Conservation (phyloP, 1,140 invertebrate genomes). For the Magallana gigas region DNA sequence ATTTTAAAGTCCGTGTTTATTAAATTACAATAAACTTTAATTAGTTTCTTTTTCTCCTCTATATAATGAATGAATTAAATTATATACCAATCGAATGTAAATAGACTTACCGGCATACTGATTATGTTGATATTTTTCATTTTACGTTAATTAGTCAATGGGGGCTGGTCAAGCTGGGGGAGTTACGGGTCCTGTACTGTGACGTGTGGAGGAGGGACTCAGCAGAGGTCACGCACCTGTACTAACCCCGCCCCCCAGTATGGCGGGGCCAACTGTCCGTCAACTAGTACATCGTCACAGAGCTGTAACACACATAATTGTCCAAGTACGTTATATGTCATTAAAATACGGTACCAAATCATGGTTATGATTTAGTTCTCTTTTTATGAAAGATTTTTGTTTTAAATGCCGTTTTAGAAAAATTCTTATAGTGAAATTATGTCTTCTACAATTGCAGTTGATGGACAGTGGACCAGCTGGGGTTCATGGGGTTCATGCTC, state of each 20-base stretch:
- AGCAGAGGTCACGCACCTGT: slow-evolving; percentile 58
- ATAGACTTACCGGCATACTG: no score
- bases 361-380: no score
- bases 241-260: slow-evolving; percentile 59
- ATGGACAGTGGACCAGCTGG: neutral
- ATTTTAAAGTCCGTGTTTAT: no score
- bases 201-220: slow-evolving; percentile 61
- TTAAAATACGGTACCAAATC: neutral
- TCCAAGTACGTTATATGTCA: neutral
- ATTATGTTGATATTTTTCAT: no score
- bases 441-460: neutral
- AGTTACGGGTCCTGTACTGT: slow-evolving; percentile 62
- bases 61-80: no score
- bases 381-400: no score
- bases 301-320: slow-evolving; percentile 2
- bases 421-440: no score
- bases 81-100: no score
- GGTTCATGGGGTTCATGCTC: neutral
- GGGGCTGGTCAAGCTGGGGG: slow-evolving; percentile 65
- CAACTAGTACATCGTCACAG: neutral
- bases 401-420: no score
- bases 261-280: slow-evolving; percentile 61
- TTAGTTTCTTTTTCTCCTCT: no score
- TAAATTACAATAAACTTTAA: no score
- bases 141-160: neutral